Base-by-base conservation (phyloP, 2,888 invertebrate genomes). In the Lordiphosa fenestrarum region DNA sequence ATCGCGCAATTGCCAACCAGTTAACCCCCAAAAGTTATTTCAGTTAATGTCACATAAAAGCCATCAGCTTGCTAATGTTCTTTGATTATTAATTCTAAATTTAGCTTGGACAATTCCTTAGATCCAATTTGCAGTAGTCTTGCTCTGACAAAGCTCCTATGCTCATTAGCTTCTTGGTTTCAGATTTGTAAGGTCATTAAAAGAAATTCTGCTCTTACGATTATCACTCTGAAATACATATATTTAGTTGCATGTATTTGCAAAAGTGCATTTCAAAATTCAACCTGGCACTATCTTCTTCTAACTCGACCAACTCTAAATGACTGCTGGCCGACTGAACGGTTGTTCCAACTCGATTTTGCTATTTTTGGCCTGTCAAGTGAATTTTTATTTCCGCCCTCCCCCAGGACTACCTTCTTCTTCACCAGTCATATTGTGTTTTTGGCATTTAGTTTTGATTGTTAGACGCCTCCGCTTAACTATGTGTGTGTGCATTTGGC, bases 31-130 rank as follows among this genome's bases (percentile, higher is more conserved):
- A 78, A 74, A 74, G 72, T 71, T 71, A 80, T 74, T 74, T 64
- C 71, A 74, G 74, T 78, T 74, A 74, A 73, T 74, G 80, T 71
- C 72, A 64, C 61, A 68, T 62, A 62, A 78, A 74, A 71, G 71
- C 59, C 62, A 13, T 15, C 2, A 35, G 51, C 15, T 23, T 6
- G 49, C 4, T 12, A 41, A 51, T 71, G 58, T 55, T 66, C 15
- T 67, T 63, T 51, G 62, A 74, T 78, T 78, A 78, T 82, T 78
- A 74, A 78, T 82, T 76, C 74, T 74, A 63, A 64, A 82, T 77
- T 68, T 56, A 3, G 30, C 65, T 52, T 46, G 49, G 59, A 53
- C 51, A 75, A 75, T 76, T 75, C 73, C 71, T 71, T 71, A 61
- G 64, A 57, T 59, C 70, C 39, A 52, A 44, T 53, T 65, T 56